phyloP scores from a whole-genome alignment of 2,888 invertebrate species.

The Andrena chrysosceles region DNA sequence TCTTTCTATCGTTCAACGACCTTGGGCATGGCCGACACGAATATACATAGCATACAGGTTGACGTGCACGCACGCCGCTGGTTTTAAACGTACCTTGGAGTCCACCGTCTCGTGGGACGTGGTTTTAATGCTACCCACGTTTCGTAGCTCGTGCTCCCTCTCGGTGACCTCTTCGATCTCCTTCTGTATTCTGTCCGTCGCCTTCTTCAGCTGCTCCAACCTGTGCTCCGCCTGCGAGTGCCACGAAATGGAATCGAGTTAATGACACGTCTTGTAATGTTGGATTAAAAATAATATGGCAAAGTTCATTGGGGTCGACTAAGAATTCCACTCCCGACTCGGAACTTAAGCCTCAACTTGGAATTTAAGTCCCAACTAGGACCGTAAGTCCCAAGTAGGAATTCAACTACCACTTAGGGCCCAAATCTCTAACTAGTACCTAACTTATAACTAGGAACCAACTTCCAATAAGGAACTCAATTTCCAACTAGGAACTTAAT shows the following conservation, averaged over 20 bases:
- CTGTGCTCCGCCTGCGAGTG: constrained; percentile 87
- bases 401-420: too few relatives aligned
- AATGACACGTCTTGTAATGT: not conserved
- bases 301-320: too few relatives aligned
- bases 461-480: too few relatives aligned
- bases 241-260: constrained; percentile 71
- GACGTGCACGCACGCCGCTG: not conserved
- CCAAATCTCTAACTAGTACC: too few relatives aligned
- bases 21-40: constrained; percentile 50
- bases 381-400: too few relatives aligned
- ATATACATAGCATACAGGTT: not conserved
- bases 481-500: too few relatives aligned
- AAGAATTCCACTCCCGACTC: too few relatives aligned
- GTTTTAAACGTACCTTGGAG: constrained; percentile 78
- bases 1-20: constrained; percentile 58
- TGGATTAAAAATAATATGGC: too few relatives aligned
- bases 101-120: constrained; percentile 87
- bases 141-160: constrained; percentile 92
- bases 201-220: constrained; percentile 89
- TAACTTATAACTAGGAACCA: too few relatives aligned
- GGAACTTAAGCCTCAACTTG: too few relatives aligned
- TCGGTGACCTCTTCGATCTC: constrained; percentile 95
- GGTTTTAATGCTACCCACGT: constrained; percentile 87
- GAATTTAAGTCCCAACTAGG: too few relatives aligned
- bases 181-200: constrained; percentile 91